phyloP scores from a whole-genome alignment of 2,113 vertebrate genomes.

The Psettodes erumei region DNA sequence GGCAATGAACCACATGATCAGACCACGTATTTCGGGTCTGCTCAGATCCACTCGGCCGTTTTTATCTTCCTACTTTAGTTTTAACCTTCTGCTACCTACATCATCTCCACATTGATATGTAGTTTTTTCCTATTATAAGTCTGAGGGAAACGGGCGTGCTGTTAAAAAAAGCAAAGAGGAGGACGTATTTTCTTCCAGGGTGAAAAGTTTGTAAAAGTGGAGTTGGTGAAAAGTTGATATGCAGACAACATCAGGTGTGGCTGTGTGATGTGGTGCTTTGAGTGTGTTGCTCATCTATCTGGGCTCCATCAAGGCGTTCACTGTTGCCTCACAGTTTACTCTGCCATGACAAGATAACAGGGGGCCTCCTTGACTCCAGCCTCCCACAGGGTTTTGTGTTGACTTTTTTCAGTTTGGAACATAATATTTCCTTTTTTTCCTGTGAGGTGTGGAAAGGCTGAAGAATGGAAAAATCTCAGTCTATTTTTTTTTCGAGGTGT shows the following conservation, averaged over 20 bases:
- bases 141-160: neutral
- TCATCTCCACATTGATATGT: neutral
- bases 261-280: slow-evolving; percentile 54
- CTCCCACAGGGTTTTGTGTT: slow-evolving; percentile 67
- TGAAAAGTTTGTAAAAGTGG: slow-evolving; percentile 58
- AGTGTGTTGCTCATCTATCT: slow-evolving; percentile 67
- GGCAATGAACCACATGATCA: too few species aligned
- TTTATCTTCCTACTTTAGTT: too few species aligned
- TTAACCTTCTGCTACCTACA: neutral
- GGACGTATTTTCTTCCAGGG: slow-evolving; percentile 33
- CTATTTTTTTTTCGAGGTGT: slow-evolving; percentile 6
- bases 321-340: slow-evolving; percentile 69
- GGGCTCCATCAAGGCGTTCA: slow-evolving; percentile 71
- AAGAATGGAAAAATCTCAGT: slow-evolving; percentile 3
- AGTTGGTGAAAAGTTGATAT: slow-evolving; percentile 58
- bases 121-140: neutral
- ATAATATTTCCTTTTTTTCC: slow-evolving; percentile 54
- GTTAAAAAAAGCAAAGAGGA: slow-evolving; percentile 30
- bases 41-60: too few species aligned
- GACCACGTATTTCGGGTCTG: too few species aligned
- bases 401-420: slow-evolving; percentile 47
- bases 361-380: slow-evolving; percentile 68
- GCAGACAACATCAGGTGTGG: slow-evolving; percentile 59
- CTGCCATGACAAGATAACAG: slow-evolving; percentile 75
- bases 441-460: slow-evolving; percentile 41